Evolutionary conservation across 2,797 vertebrate species (phyloP), one percentile per base, ranked within the genome.

Genomic region (Macrochelys suwanniensis): DNA sequence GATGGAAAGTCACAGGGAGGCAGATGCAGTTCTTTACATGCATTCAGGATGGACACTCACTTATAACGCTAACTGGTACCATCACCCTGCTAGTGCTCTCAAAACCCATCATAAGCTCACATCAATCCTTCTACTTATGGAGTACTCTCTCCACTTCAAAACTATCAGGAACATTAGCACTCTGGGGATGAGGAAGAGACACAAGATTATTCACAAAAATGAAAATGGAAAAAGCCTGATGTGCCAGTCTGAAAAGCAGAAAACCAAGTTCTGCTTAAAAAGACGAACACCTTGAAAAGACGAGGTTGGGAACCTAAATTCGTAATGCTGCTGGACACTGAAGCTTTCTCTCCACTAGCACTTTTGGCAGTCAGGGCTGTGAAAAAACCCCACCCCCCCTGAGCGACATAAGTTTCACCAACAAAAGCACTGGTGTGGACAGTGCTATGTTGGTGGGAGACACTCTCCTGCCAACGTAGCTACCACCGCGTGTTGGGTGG

Each of bases 1-100:
- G 80, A 25, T 3, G 0, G 8, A 26, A 0, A 6, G 50, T 45
- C 0, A 4, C 80, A 6, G 2, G n/a, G 45, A 68, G 21, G 57
- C 28, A 16, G 5, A 28, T 0, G 1, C 21, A 1, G 2, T 49
- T 82, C 65, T 50, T 61, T 59, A 71, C 50, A 80, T 54, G 25
- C 25, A 49, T 0, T 0, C 33, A 7, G 51, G 28, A 11, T 47
- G 37, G 78, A 37, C 11, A 19, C 19, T 68, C 61, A 10, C 21
- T 68, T 37, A 16, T 68, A 68, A 68, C 5, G 7, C 19, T 45
- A 45, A 47, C 37, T 26, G 25, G 71, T 23, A 76, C 37, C 23
- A 26, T 74, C 25, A 2, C 23, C 68, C 42, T 13, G 25, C 11
- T 45, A 45, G 11, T 12, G 19, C 12, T 7, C 25, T 74, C 71